Evolutionary conservation across 2,888 invertebrate genomes (phyloP), one percentile per base, ranked within the genome.

Genomic region (Poecilobothrus nobilitatus): DNA sequence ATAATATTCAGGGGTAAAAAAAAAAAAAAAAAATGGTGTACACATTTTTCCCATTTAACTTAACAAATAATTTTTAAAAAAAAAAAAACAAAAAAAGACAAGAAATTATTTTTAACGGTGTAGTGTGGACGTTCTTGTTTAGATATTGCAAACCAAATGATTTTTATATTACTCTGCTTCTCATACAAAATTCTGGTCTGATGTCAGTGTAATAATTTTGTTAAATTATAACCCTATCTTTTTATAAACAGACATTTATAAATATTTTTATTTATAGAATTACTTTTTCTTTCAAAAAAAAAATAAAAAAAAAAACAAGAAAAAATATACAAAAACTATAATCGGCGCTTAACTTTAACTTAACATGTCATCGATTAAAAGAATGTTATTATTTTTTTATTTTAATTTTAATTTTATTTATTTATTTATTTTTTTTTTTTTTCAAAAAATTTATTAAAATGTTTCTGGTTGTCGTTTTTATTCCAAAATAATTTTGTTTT

Each of bases 341-440:
- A 53, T 53, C 53, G 53, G 53, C 53, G 53, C 53, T 53, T 18
- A 53, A 53, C 18, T 53, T 27, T 53, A 53, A 53, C 53, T n/a
- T 53, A 53, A 53, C 53, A 53, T 53, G 53, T 53, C 53, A 53
- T 53, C 53, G 53, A 53, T 53, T 53, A 53, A 53, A 53, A 53
- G 18, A 53, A 12, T 53, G 15, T 53, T 53, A 41, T 41, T 27
- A 37, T 37, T 53, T 53, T 53, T 53, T 18, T 37, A 37, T 37
- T 37, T 37, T 8, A 37, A 37, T 10, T 10, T 37, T 37, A 37
- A 37, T 2, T 34, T 7, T 34, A 34, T 34, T 7, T 34, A 44
- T 8, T 53, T 53, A 4, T 53, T 2, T 18, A 53, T 18, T 53
- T 6, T 53, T 18, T 53, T 53, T 53, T 53, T 53, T 37, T 53